Evolutionary conservation across 2,888 invertebrate species (phyloP).

Genomic region (Plebejus anna): DNA sequence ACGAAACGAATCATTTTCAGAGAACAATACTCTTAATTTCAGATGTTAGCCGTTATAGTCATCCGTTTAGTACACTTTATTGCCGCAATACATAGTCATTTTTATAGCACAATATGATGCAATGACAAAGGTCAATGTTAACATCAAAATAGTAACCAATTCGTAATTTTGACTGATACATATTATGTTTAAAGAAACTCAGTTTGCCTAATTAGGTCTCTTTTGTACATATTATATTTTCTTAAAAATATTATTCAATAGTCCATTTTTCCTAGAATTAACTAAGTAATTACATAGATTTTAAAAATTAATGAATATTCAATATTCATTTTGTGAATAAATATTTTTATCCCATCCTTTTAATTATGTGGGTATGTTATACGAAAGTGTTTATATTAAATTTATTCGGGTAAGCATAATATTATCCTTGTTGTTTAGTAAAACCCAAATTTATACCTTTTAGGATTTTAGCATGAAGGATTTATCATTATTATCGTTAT

Average conservation of each 20-base stretch:
- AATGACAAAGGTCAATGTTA: too few relatives aligned
- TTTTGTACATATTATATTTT: too few relatives aligned
- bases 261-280: too few relatives aligned
- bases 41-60: too few relatives aligned
- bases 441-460: constrained; percentile 8
- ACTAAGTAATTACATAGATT: not conserved
- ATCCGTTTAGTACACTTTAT: too few relatives aligned
- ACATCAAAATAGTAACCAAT: too few relatives aligned
- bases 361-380: not conserved
- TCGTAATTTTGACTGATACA: too few relatives aligned
- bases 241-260: too few relatives aligned
- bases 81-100: too few relatives aligned
- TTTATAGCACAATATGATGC: too few relatives aligned
- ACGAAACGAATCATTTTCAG: not conserved
- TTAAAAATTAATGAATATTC: not conserved
- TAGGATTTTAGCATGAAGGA: constrained; percentile 12
- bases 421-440: constrained; percentile 9
- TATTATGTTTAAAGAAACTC: too few relatives aligned
- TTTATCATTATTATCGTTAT: constrained; percentile 5
- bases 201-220: too few relatives aligned
- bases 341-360: not conserved
- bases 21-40: not conserved
- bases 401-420: not conserved
- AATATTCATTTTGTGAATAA: not conserved
- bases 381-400: constrained; percentile 7